Evolutionary conservation across 2,113 vertebrate species (phyloP), one percentile per base, ranked within the genome.

Genomic region (Marmota monax): DNA sequence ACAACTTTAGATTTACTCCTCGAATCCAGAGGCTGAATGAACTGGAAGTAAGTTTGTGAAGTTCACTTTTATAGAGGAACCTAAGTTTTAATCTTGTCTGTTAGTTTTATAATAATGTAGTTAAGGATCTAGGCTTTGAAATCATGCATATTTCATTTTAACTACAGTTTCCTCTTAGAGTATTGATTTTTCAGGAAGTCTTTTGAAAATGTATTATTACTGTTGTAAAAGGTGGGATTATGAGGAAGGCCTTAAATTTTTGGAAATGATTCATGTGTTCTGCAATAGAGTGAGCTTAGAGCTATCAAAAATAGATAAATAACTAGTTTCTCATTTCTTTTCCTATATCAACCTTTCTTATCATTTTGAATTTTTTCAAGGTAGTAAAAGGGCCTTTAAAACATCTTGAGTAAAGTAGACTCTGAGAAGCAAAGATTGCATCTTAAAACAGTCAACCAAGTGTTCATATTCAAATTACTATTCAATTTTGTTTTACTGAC

Each of bases 1-100:
- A 99, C 84, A 99, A 96, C 77, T 99, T 99, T 95, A 98, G 73
- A 93, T 99, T 99, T 97, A 99, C 99, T 1, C 99, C 99, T 17
- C 98, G 99, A 51, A 99, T 99, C 88, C 99, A 99, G 98, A 99
- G 99, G 76, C 99, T 99, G 6, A 99, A 99, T 97, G 99, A 99
- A 96, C 90, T 99, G 82, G 99, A 99, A 99, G 99, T 99, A 63
- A 96, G 98, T 86, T 67, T 34, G 13, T 27, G 27, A 72, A 37
- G 58, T 56, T 22, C 4, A 8, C 17, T n/a, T 20, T 45, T 87
- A 1, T 53, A 56, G 2, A 51, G 42, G 17, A 85, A 91, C 1
- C 22, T 53, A 78, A 91, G 1, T 16, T 42, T 8, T 63, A 51
- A 63, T 95, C 20, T 22, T 48, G 7, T 11, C 22, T 32, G n/a